Evolutionary conservation across 2,888 invertebrate genomes (phyloP), one percentile per base, ranked within the genome.

Genomic region (Ichneumon xanthorius): DNA sequence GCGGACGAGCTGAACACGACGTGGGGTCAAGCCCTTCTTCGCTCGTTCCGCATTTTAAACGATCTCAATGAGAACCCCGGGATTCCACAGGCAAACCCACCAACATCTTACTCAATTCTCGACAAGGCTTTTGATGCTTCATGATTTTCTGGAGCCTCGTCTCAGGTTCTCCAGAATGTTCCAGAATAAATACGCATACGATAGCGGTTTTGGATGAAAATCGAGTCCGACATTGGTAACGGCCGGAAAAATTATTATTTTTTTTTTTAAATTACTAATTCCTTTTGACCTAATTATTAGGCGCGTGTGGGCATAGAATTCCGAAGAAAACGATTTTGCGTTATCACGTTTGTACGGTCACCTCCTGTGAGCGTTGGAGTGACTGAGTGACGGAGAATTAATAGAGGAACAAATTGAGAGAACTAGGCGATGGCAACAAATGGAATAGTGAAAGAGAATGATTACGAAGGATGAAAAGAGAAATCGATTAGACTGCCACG

Each of bases 401-500:
- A 22, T 70, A 71, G 63, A 40, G 33, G 65, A n/a, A 33, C 61
- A 61, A 48, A 71, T 16, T 55, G 65, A 55, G 79, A 73, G 61
- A 63, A 48, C 80, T 30, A 61, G 71, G 75, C 75, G 30, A 73
- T 53, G 53, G 50, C 40, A 40, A 80, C n/a, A 37, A 71, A 37
- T 30, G 55, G 53, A 82, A 11, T 11, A 26, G 45, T 4, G 58
- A 58, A 58, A 4, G 26, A 4, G 7, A 58, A 58, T 26, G 14
- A 58, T 22, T 22, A 53, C 37, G 73, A 80, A 76, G 58, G 65
- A 76, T 80, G 77, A 86, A 73, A 83, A 85, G 33, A 30, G 80
- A 77, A 50, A 40, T 48, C 48, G 61, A 61, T 48, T 68, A 58
- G 63, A 16, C 50, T 26, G 30, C 40, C 61, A 37, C 11, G 40